Conservation (phyloP, 2,888 invertebrate genomes). For the Heliconius erato region DNA sequence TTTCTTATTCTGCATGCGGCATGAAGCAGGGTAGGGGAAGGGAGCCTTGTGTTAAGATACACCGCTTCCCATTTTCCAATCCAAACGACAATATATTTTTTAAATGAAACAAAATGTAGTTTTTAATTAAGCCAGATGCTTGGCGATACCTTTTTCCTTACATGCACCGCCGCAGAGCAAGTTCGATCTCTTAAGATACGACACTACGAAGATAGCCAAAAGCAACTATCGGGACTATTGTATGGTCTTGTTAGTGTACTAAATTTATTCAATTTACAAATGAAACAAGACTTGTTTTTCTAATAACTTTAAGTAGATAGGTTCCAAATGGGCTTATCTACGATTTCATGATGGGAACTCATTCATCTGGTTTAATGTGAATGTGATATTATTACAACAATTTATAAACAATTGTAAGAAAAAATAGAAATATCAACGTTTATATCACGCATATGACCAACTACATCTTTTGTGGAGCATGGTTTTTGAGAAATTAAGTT, state of each 20-base stretch:
- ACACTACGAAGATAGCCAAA: slow-evolving; percentile 53
- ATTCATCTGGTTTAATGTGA: background rate
- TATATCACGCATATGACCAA: too few species aligned
- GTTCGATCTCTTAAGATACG: slow-evolving; percentile 46
- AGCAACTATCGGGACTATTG: slow-evolving; percentile 44
- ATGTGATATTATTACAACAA: background rate
- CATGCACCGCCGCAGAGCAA: slow-evolving; percentile 34
- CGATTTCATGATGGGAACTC: background rate
- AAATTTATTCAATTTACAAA: slow-evolving; percentile 46
- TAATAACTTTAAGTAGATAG: slow-evolving; percentile 29
- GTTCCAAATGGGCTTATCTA: slow-evolving; percentile 24
- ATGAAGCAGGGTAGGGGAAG: too few species aligned
- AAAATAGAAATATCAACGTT: background rate
- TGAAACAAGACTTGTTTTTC: slow-evolving; percentile 41
- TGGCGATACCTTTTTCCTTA: slow-evolving; percentile 41
- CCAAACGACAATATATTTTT: background rate
- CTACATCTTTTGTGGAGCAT: background rate
- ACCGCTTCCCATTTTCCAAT: too few species aligned
- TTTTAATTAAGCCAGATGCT: slow-evolving; percentile 43
- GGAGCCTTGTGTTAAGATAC: too few species aligned
- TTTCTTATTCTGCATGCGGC: too few species aligned
- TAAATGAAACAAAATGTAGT: slow-evolving; percentile 35
- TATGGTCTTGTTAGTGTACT: slow-evolving; percentile 37
- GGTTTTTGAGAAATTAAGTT: background rate
- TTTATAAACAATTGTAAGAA: background rate